Evolutionary conservation across 64 coral and sea anemone species (phyloP).

Genomic region (Porites australiensis): DNA sequence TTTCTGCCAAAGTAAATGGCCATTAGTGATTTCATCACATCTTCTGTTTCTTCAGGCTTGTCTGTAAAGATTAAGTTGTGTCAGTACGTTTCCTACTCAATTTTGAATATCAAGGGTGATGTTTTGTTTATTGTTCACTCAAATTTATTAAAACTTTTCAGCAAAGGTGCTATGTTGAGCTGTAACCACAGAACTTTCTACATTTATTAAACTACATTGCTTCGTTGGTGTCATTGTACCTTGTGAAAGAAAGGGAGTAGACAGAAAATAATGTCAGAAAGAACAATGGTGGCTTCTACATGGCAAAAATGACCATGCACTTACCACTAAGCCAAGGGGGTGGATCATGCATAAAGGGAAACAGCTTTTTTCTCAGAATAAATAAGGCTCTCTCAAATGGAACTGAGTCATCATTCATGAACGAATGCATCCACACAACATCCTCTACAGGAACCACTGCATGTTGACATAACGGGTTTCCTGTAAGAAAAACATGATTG

Average conservation of each 20-base stretch:
- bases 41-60: conserved; percentile 2
- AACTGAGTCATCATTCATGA: conserved; percentile 15
- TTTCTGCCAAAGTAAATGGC: conserved; percentile 63
- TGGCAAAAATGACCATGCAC: no score
- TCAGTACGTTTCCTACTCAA: no score
- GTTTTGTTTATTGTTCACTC: no score
- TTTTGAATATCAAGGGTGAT: no score
- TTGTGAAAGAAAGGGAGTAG: no score
- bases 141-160: no score
- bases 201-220: not conserved
- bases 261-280: no score
- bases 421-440: conserved; percentile 55
- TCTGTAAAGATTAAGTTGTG: not conserved
- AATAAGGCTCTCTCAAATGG: conserved; percentile 54
- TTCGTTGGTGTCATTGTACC: no score
- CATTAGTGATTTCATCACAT: conserved; percentile 59
- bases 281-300: not conserved
- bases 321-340: conserved; percentile 62
- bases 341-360: conserved; percentile 68
- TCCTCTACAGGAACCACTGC: conserved; percentile 67
- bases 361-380: conserved; percentile 54
- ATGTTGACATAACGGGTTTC: conserved; percentile 38
- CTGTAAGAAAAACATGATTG: conserved; percentile 36
- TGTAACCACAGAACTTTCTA: no score
- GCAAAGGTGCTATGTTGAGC: no score